Percentiles rank a stretch among this genome's conserved stretches.
Evolutionary conservation across 2,888 invertebrate species (phyloP).

Genomic region (Drosophila atripex): DNA sequence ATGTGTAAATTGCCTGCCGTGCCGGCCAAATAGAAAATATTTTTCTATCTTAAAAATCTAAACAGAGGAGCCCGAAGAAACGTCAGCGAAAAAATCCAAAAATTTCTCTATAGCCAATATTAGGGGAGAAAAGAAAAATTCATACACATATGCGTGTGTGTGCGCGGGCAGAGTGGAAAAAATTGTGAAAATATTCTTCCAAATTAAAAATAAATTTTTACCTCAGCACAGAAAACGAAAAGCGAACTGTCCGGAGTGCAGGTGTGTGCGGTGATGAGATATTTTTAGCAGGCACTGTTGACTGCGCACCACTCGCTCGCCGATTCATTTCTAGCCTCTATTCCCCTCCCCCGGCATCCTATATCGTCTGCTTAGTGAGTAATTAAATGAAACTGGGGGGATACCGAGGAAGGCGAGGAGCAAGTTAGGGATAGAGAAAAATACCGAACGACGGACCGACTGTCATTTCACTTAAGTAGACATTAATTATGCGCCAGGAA

Average conservation of each 20-base stretch:
- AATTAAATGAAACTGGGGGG: constrained; percentile 62
- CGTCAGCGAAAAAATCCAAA: constrained; percentile 17
- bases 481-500: constrained; percentile 67
- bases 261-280: constrained; percentile 66
- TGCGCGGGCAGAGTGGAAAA: constrained; percentile 28
- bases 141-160: constrained; percentile 1
- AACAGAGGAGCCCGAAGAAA: constrained; percentile 33
- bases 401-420: not conserved
- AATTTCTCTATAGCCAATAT: constrained; percentile 24
- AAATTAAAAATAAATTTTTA: constrained; percentile 77
- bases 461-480: constrained; percentile 75
- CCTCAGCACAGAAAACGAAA: constrained; percentile 57
- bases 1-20: constrained; percentile 70
- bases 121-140: no score
- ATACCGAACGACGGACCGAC: constrained; percentile 48
- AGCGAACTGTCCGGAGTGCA: constrained; percentile 47
- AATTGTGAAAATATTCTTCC: constrained; percentile 67
- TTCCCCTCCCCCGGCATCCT: constrained; percentile 1
- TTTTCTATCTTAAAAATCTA: constrained; percentile 59
- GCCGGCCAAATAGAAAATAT: constrained; percentile 46
- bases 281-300: constrained; percentile 62
- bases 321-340: constrained; percentile 47
- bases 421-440: not conserved
- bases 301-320: constrained; percentile 69
- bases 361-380: constrained; percentile 71